Conservation (phyloP, 2,888 invertebrate species). For the Tricholauxania praeusta region DNA sequence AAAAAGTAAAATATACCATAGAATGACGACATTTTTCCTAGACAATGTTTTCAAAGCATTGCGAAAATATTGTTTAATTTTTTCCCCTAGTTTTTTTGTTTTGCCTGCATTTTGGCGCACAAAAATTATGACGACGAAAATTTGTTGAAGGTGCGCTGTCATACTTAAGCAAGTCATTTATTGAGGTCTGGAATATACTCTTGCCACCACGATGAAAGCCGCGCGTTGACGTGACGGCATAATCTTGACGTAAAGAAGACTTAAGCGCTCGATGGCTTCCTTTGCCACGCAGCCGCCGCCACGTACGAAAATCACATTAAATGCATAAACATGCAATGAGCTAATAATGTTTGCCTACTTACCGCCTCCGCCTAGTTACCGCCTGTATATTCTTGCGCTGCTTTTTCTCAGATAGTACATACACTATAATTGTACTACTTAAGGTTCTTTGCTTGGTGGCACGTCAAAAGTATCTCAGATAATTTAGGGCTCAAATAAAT, state of each 20-base stretch:
- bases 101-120: background rate
- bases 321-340: conserved; percentile 49
- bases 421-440: too few relatives aligned
- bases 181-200: background rate
- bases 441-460: background rate
- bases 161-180: too few relatives aligned
- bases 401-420: too few relatives aligned
- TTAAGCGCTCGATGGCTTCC: background rate
- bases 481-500: conserved; percentile 37
- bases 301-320: conserved; percentile 38
- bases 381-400: background rate
- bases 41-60: conserved; percentile 39
- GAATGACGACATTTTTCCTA: conserved; percentile 43
- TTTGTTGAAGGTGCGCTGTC: background rate
- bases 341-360: conserved; percentile 44
- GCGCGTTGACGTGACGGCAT: background rate
- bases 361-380: background rate
- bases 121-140: background rate
- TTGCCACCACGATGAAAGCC: background rate
- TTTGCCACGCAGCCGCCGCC: conserved; percentile 2
- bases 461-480: conserved; percentile 16
- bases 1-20: background rate
- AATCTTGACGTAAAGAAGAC: background rate
- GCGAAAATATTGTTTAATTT: too few relatives aligned
- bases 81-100: background rate